These are phyloP conservation scores for Nycticorax nycticorax DNA, from an alignment of 2,113 vertebrate species.

Conservation along the genomic window DNA sequence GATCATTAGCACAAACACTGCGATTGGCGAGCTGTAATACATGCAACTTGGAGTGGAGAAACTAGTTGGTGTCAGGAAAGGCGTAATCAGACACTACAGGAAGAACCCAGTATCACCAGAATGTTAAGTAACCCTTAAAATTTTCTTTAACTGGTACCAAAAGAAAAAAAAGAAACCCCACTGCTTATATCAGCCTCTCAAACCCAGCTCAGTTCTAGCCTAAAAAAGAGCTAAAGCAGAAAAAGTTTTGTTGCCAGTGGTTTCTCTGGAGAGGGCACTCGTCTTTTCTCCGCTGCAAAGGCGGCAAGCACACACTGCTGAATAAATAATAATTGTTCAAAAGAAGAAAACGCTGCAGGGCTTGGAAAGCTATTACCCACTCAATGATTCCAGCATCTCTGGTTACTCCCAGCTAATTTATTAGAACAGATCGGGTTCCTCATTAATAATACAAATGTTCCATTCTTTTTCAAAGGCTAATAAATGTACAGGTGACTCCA, in stretches of 20 bases:
- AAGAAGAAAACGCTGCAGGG: conserved; percentile 24
- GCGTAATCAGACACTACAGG: conserved; percentile 70
- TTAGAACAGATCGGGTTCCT: conserved; percentile 81
- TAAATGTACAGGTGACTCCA: conserved; percentile 30
- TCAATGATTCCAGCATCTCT: conserved; percentile 78
- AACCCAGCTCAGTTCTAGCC: not conserved
- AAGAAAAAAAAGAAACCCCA: not conserved
- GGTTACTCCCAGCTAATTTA: conserved; percentile 84
- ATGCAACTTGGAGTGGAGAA: conserved; percentile 44
- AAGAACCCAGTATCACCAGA: conserved; percentile 16
- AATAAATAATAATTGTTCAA: conserved; percentile 76
- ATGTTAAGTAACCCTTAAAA: conserved; percentile 1
- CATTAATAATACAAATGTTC: conserved; percentile 97
- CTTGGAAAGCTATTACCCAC: conserved; percentile 72
- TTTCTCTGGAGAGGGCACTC: not conserved
- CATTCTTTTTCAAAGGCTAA: conserved; percentile 77
- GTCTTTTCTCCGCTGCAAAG: not conserved
- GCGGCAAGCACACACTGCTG: not conserved
- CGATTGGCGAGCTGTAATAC: conserved; percentile 66
- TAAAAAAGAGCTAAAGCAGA: not conserved
- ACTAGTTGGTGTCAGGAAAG: conserved; percentile 61
- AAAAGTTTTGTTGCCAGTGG: not conserved
- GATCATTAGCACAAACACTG: conserved; percentile 73
- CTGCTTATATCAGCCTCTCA: not conserved
- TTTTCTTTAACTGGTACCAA: not conserved